Evolutionary conservation across 2,113 vertebrate species (phyloP).

Genomic region (Stegostoma tigrinum): DNA sequence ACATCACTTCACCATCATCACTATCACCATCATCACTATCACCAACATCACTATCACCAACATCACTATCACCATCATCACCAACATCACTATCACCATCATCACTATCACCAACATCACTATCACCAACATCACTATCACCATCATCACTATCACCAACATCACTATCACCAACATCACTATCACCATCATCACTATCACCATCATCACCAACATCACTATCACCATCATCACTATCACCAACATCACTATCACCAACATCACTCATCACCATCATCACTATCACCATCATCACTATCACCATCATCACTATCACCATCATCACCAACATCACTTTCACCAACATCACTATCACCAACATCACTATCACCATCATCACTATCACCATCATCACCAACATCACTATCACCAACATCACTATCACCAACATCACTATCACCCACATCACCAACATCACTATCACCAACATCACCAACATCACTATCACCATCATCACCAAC

Average conservation of each 20-base stretch:
- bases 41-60: no score
- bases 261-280: background rate
- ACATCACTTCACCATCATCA: no score
- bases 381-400: background rate
- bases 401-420: background rate
- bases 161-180: background rate
- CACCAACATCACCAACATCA: no score
- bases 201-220: background rate
- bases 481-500: background rate
- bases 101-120: no score
- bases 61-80: no score
- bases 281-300: background rate
- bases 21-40: no score
- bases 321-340: background rate
- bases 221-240: background rate
- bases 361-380: background rate
- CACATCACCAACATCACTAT: no score
- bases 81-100: no score
- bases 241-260: background rate
- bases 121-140: background rate
- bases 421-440: background rate
- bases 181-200: background rate
- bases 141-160: background rate
- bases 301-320: background rate
- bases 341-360: background rate